Conservation (phyloP, 2,888 invertebrate species). For the Perizoma affinitatum region DNA sequence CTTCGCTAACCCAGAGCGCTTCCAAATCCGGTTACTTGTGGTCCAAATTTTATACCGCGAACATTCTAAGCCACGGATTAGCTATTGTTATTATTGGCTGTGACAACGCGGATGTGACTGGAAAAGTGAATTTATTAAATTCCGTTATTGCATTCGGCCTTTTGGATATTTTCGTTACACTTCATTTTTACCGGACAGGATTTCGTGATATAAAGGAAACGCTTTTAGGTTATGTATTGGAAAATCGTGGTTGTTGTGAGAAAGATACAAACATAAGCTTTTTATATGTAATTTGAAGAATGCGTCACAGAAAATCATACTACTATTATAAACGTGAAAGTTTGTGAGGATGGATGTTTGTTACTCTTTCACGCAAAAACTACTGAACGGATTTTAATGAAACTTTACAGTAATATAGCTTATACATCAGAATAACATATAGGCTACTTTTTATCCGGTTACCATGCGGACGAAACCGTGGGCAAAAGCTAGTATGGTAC, state of each 20-base stretch:
- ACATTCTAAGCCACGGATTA: constrained; percentile 31
- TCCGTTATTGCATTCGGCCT: constrained; percentile 12
- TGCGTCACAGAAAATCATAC: too few species aligned
- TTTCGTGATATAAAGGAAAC: not conserved
- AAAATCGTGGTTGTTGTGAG: not conserved
- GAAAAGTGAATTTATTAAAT: constrained; percentile 36
- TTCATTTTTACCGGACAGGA: not conserved
- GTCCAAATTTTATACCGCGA: constrained; percentile 28
- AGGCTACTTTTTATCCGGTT: too few species aligned
- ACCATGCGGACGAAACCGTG: too few species aligned
- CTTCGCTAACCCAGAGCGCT: not conserved
- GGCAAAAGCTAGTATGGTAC: too few species aligned
- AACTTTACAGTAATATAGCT: too few species aligned
- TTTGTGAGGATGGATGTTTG: too few species aligned
- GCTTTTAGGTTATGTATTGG: not conserved
- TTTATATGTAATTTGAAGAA: too few species aligned
- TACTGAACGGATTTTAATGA: too few species aligned
- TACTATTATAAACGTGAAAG: too few species aligned
- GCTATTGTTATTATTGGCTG: constrained; percentile 35
- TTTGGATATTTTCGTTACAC: not conserved
- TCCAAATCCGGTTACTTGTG: constrained; percentile 26
- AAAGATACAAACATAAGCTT: too few species aligned
- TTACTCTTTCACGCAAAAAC: too few species aligned
- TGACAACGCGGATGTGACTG: constrained; percentile 37
- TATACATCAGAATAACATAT: too few species aligned